These are phyloP conservation scores for Hoplostethus mediterraneus DNA, from an alignment of 2,797 vertebrate species.

Conservation along the genomic window DNA sequence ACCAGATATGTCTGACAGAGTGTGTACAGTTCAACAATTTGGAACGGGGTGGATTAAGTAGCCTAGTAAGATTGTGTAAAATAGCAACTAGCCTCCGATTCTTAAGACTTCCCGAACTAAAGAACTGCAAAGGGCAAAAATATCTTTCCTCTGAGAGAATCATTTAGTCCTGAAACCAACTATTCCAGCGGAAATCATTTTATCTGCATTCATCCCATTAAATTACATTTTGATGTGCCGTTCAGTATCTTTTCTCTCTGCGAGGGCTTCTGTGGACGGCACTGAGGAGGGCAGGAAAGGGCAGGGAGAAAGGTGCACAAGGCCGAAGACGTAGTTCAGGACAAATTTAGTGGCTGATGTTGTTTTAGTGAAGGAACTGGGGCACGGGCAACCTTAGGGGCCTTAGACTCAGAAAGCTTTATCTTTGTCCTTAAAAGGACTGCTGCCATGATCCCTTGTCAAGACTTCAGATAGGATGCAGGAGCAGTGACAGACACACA, in stretches of 20 bases:
- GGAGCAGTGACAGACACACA: slow-evolving; percentile 22
- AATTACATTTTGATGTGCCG: not conserved
- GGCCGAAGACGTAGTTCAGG: slow-evolving; percentile 19
- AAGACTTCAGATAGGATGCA: slow-evolving; percentile 42
- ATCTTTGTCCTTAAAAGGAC: slow-evolving; percentile 68
- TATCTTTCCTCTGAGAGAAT: not conserved
- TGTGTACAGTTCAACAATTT: slow-evolving; percentile 7
- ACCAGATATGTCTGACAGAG: not conserved
- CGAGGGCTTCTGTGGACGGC: slow-evolving; percentile 1
- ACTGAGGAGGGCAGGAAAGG: slow-evolving; percentile 9
- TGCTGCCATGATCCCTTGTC: slow-evolving; percentile 43
- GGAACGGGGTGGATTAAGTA: not conserved
- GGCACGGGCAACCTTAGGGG: slow-evolving; percentile 40
- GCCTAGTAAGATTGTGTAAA: not conserved
- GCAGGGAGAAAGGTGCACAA: slow-evolving; percentile 1
- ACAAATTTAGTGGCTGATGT: slow-evolving; percentile 37
- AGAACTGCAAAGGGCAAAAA: no score
- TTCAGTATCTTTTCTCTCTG: not conserved
- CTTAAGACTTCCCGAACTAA: not conserved
- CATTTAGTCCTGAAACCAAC: not conserved
- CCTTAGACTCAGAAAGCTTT: slow-evolving; percentile 33
- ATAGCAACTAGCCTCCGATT: no score
- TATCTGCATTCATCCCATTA: not conserved
- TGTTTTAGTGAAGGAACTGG: slow-evolving; percentile 32
- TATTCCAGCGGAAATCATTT: not conserved